Conservation (phyloP, 1,140 invertebrate species). For the Bilobella aurantiaca region DNA sequence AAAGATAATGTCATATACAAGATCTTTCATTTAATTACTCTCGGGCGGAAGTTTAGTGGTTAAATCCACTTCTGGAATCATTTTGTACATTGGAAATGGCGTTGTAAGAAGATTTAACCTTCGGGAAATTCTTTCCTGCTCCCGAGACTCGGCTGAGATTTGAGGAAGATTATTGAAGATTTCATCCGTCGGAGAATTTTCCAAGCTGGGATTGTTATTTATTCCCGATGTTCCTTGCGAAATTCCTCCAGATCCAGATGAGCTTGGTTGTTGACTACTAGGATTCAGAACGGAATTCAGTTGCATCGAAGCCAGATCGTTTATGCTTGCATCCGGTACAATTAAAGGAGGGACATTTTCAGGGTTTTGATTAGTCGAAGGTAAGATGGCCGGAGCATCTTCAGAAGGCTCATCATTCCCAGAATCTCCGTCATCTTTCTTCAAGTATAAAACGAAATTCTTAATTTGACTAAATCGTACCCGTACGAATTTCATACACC, state of each 20-base stretch:
- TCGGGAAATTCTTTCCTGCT: slow-evolving; percentile 37
- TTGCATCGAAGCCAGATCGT: neutral
- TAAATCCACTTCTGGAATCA: slow-evolving; percentile 45
- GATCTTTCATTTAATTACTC: slow-evolving; percentile 39
- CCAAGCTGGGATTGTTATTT: neutral
- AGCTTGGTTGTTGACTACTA: slow-evolving; percentile 32
- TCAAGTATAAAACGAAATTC: neutral
- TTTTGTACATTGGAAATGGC: slow-evolving; percentile 40
- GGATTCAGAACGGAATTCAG: neutral
- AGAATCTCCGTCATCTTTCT: slow-evolving; percentile 85
- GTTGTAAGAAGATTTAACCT: slow-evolving; percentile 43
- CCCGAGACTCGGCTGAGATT: neutral
- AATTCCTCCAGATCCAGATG: slow-evolving; percentile 31
- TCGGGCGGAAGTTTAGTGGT: slow-evolving; percentile 48
- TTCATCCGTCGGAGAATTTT: neutral
- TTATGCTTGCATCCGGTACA: too few relatives aligned
- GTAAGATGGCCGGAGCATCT: slow-evolving; percentile 37
- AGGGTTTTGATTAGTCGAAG: slow-evolving; percentile 10
- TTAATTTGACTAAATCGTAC: neutral
- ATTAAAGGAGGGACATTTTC: slow-evolving; percentile 18
- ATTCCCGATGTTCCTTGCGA: neutral
- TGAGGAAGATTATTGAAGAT: slow-evolving; percentile 25
- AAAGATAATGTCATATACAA: neutral
- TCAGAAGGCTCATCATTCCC: slow-evolving; percentile 87
- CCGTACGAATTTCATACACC: neutral